Percentiles rank a stretch among this genome's conserved stretches.
Conservation (phyloP, 2,888 invertebrate genomes). For the Linnaemya tessellans region DNA sequence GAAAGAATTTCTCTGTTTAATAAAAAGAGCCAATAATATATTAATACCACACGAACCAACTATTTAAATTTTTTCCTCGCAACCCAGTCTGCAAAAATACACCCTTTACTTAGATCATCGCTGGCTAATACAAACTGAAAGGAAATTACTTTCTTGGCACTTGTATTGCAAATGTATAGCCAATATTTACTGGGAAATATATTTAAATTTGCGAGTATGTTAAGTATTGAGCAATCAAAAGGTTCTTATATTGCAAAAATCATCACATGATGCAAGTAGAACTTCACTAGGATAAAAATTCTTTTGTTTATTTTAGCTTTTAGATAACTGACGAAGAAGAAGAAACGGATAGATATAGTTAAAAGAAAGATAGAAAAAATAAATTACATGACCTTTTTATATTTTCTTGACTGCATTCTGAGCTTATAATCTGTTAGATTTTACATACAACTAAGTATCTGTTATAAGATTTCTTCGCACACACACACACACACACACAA, state of each 20-base stretch:
- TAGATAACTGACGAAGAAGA: constrained; percentile 7
- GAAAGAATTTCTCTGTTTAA: too few relatives aligned
- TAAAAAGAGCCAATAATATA: too few relatives aligned
- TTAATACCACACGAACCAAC: too few relatives aligned
- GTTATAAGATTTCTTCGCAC: constrained; percentile 10
- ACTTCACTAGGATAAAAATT: constrained; percentile 41
- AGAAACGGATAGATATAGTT: neutral
- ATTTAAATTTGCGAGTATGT: constrained; percentile 32
- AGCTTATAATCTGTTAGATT: constrained; percentile 67
- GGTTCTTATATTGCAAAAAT: constrained; percentile 49
- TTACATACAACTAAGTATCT: constrained; percentile 47
- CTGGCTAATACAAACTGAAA: neutral
- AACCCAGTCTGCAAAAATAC: too few relatives aligned
- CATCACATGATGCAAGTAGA: constrained; percentile 21
- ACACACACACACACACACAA: constrained; percentile 15
- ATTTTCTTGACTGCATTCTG: constrained; percentile 65
- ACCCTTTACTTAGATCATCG: neutral
- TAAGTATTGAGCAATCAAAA: constrained; percentile 42
- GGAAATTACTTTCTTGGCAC: constrained; percentile 29
- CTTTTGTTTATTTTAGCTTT: constrained; percentile 63
- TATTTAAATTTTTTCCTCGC: too few relatives aligned
- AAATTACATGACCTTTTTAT: constrained; percentile 68
- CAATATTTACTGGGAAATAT: constrained; percentile 45
- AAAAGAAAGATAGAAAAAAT: constrained; percentile 35
- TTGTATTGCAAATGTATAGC: neutral